A percentile compares a stretch with the other conserved stretches of the same genome.
phyloP scores from a whole-genome alignment of 2,888 invertebrate genomes.

The Nomada fucata region DNA sequence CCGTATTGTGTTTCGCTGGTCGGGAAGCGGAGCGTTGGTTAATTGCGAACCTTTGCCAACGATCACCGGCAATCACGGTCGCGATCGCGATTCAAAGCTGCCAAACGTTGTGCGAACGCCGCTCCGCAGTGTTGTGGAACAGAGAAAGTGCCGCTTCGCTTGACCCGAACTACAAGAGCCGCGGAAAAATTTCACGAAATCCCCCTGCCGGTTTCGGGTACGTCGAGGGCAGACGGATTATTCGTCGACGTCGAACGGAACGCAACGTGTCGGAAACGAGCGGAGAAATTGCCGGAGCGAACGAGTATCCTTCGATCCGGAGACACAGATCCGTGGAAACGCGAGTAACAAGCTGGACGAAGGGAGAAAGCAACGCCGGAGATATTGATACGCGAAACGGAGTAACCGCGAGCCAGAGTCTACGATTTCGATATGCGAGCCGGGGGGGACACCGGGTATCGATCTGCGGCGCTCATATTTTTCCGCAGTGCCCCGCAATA shows the following conservation, averaged over 20 bases:
- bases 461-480: conserved; percentile 50
- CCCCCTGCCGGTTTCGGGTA: no score
- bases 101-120: neutral
- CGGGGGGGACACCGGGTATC: conserved; percentile 44
- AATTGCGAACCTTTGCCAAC: conserved; percentile 51
- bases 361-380: conserved; percentile 20
- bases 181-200: no score
- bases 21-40: conserved; percentile 47
- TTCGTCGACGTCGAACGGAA: no score
- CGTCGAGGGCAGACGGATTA: no score
- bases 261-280: neutral
- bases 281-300: neutral
- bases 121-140: neutral
- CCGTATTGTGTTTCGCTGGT: conserved; percentile 4
- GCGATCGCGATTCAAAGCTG: conserved; percentile 16
- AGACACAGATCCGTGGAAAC: neutral
- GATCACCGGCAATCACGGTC: conserved; percentile 33
- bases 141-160: no score
- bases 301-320: neutral
- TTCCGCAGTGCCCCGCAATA: conserved; percentile 52
- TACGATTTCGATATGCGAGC: conserved; percentile 61
- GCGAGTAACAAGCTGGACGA: conserved; percentile 1
- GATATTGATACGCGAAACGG: conserved; percentile 45
- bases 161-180: no score
- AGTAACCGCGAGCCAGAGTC: conserved; percentile 48